Evolutionary conservation across 1,140 invertebrate genomes (phyloP), one percentile per base, ranked within the genome.

Genomic region (Charaxes varanes): DNA sequence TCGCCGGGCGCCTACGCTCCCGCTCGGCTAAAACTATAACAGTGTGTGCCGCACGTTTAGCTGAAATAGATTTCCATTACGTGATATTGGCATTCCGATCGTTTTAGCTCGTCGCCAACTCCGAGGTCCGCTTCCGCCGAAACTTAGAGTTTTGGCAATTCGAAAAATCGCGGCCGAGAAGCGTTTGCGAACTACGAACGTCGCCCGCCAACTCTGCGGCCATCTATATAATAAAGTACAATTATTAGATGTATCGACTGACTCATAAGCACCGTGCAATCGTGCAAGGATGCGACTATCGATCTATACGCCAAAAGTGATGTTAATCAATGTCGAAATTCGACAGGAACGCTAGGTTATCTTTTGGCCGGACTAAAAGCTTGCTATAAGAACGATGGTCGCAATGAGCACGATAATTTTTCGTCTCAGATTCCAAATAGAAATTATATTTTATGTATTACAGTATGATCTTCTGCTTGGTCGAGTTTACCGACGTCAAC

Each of bases 1-100:
- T 72, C 69, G 69, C 58, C 61, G 42, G 53, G 74, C 74, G 74
- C 78, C 78, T 78, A 78, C 78, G 78, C 77, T 62, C 57, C 41
- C 50, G 61, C 62, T 50, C 63, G 60, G 62, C 72, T 73, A 73
- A 72, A 74, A 68, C 71, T 55, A 60, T 44, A 49, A 35, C 60
- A 56, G 58, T 62, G 69, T 72, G 70, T 68, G 62, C 53, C 58
- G 62, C 59, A 64, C 62, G 61, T 66, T 62, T 57, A 62, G 62
- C 72, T 71, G 66, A 70, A 70, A 79, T 70, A 71, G 71, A 74
- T 64, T 62, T 63, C 52, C 57, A 64, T 71, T 71, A 61, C 70
- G 69, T 62, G 64, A 41, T 70, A 54, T 69, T 61, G 58, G 70
- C 69, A 74, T 74, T 73, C 70, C 61, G 42, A 67, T 56, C 68